phyloP scores from a whole-genome alignment of 2,888 invertebrate genomes.

The Anthoptus insignis region DNA sequence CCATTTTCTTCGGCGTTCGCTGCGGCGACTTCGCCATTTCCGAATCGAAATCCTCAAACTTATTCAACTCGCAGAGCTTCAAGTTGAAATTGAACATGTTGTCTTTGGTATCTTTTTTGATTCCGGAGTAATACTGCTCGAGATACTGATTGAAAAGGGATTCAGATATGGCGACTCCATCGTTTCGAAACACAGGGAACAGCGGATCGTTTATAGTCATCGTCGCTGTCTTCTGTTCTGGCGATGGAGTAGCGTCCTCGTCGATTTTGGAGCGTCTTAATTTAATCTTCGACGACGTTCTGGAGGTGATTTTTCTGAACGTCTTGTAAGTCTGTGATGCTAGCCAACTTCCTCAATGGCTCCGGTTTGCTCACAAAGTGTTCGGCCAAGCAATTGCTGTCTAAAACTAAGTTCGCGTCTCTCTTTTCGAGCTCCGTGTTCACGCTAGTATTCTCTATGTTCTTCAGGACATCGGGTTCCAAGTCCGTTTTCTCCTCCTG shows the following conservation, averaged over 20 bases:
- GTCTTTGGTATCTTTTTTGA: slow-evolving; percentile 79
- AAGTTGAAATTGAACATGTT: slow-evolving; percentile 76
- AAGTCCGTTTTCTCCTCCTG: slow-evolving; percentile 76
- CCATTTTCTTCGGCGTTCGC: slow-evolving; percentile 74
- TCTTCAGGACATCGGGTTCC: slow-evolving; percentile 74
- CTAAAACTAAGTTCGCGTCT: slow-evolving; percentile 70
- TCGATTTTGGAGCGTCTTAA: slow-evolving; percentile 66
- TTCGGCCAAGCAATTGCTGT: slow-evolving; percentile 78
- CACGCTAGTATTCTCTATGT: slow-evolving; percentile 68
- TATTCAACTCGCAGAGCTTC: slow-evolving; percentile 73
- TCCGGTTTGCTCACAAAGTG: slow-evolving; percentile 83
- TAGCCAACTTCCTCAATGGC: slow-evolving; percentile 80
- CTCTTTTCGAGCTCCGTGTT: slow-evolving; percentile 67
- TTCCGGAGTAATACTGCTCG: slow-evolving; percentile 88
- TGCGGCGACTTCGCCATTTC: slow-evolving; percentile 77
- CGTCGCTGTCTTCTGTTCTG: slow-evolving; percentile 79
- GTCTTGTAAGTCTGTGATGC: slow-evolving; percentile 89
- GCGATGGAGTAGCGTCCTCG: slow-evolving; percentile 66
- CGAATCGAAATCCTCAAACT: slow-evolving; percentile 83
- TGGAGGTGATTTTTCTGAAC: slow-evolving; percentile 84
- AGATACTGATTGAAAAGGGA: slow-evolving; percentile 91
- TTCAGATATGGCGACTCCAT: slow-evolving; percentile 92
- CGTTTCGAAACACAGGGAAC: slow-evolving; percentile 92
- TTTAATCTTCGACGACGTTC: slow-evolving; percentile 86
- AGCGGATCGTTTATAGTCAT: slow-evolving; percentile 93